Base-by-base conservation (phyloP, 2,888 invertebrate species). In the Catocala fraxini region DNA sequence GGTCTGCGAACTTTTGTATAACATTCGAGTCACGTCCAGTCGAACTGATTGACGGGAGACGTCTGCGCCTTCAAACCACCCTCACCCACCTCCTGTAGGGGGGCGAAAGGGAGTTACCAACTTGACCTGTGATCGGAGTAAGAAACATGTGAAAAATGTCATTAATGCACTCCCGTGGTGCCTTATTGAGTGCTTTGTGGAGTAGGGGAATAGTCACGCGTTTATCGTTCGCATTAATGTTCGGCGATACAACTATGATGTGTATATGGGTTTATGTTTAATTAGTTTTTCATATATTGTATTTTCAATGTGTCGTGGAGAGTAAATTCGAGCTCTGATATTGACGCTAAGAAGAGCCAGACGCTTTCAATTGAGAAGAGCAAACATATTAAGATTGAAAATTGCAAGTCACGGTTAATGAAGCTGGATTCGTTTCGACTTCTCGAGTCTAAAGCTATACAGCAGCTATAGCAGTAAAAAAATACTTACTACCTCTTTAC, bases 21-120 rank as follows among this genome's bases (percentile, higher is more conserved):
- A 79, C 83, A 94, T 94, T 91, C 94, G 79, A 84, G 88, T 89
- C 94, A 94, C 94, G 94, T 94, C 87, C 82, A 75, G 70, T 76
- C 86, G 86, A 90, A 90, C 93, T 94, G 93, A 94, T 94, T 94
- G 93, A 94, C 93, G 93, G 87, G 92, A 91, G 93, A 93, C 93
- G 92, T 90, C 90, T 89, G 87, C 90, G 88, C 91, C 90, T 87
- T 82, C 78, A 72, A 68, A 77, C 64, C 71, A 73, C 75, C 70
- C 67, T 68, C 60, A 51, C 59, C 76, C 75, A 71, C 75, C 60
- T 62, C 66, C 58, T 46, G 34, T 6, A 41, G 54, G 15, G 15
- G 49, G 51, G 61, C 15, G 48, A 58, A 12, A 56, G 77, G 80
- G 73, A 69, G 64, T 55, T 52, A 63, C 46, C 46, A 66, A 83